Base-by-base conservation (phyloP, 1,140 invertebrate genomes). In the Mycetomoellerius zeteki region DNA sequence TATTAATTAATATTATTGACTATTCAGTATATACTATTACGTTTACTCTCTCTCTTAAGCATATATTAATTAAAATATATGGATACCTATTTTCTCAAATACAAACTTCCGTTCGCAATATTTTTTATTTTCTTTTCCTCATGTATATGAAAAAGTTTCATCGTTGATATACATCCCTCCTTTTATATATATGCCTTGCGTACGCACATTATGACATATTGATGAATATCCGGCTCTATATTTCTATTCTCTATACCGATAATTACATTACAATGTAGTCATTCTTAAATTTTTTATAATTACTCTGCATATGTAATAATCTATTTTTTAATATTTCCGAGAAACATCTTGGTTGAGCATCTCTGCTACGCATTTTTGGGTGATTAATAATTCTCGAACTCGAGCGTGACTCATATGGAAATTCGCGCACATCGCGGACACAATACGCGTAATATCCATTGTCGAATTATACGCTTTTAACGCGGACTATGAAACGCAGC, bases 51-150 rank as follows among this genome's bases (percentile, higher is more conserved):
- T 69, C 65, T 67, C 33, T 89, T 91, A 91, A 90, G 92, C 85
- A 92, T 91, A 93, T 86, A 88, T 90, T 88, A 92, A 43, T 93
- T 90, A 89, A 93, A 88, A 94, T 92, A 94, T 92, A 94, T 92
- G 93, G 89, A 93, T 88, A 84, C 90, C 88, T 94, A 94, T 93
- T 93, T 93, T 90, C 65, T 47, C 84, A 93, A 93, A 91, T 77
- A 87, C 82, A 91, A 91, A 85, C 27, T 69, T 73, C 60, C 30
- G 33, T 62, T 85, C 54, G 21, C 19, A 75, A 86, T 60, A 77
- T 87, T 87, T 62, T 82, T 52, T 43, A 86, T 89, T 69, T 80
- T 16, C 77, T 85, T 69, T 86, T 78, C 86, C 64, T 73, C 52
- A 33, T 62, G 33, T 30, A 37, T 43, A 58, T 19, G 72, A 80